These are phyloP conservation scores for Oenanthe oenanthe DNA, from an alignment of 2,113 vertebrate genomes.

Conservation along the genomic window DNA sequence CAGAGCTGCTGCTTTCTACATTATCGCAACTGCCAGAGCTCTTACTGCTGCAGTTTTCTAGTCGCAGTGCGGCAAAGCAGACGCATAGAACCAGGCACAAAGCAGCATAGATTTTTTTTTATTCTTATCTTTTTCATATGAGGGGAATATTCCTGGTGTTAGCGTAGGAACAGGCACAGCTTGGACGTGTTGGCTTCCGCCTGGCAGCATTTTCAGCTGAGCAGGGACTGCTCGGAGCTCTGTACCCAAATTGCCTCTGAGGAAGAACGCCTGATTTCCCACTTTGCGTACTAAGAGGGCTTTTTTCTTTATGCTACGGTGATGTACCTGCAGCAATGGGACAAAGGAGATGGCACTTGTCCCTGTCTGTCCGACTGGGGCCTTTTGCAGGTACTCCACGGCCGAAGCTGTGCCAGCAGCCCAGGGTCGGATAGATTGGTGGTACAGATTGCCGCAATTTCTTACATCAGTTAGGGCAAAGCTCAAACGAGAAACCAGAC, in stretches of 20 bases:
- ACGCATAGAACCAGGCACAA: slow-evolving; percentile 72
- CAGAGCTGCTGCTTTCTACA: slow-evolving; percentile 80
- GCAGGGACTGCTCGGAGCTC: slow-evolving; percentile 71
- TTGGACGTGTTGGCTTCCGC: slow-evolving; percentile 72
- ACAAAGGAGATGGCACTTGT: slow-evolving; percentile 67
- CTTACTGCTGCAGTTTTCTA: slow-evolving; percentile 76
- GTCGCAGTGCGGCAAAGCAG: slow-evolving; percentile 78
- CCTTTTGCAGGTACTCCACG: slow-evolving; percentile 57
- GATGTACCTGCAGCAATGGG: slow-evolving; percentile 70
- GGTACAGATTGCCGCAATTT: slow-evolving; percentile 27
- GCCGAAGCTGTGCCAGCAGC: slow-evolving; percentile 45
- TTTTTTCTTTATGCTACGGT: slow-evolving; percentile 1
- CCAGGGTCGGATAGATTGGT: slow-evolving; percentile 38
- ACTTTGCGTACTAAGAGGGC: background rate
- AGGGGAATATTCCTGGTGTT: slow-evolving; percentile 59
- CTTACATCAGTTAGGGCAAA: slow-evolving; percentile 67
- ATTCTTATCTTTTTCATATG: slow-evolving; percentile 16
- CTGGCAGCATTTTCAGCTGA: slow-evolving; percentile 71
- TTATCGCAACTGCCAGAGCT: slow-evolving; percentile 79
- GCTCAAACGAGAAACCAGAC: slow-evolving; percentile 72
- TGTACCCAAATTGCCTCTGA: slow-evolving; percentile 57
- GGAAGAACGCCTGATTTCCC: slow-evolving; percentile 63
- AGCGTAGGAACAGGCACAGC: slow-evolving; percentile 71
- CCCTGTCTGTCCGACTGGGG: slow-evolving; percentile 57
- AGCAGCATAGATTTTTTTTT: slow-evolving; percentile 61